These are phyloP conservation scores for Eupithecia pulchellata DNA, from an alignment of 2,888 invertebrate species.

Conservation along the genomic window DNA sequence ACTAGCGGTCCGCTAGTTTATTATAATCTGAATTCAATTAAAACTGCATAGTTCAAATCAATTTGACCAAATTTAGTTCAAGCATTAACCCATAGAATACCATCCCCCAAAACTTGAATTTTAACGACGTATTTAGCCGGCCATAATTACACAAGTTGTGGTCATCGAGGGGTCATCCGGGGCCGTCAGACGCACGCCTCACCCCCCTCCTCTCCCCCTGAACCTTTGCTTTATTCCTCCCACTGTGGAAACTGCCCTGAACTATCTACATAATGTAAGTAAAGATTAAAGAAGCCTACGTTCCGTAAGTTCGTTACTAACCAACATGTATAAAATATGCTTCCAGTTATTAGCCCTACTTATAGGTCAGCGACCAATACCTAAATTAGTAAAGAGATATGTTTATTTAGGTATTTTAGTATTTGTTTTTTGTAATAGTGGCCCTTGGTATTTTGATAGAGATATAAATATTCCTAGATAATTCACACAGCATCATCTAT, in stretches of 20 bases:
- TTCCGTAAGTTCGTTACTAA: no score
- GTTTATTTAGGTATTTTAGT: no score
- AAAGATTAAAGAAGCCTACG: no score
- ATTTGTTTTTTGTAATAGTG: no score
- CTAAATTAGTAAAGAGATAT: no score
- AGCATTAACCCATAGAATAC: neutral
- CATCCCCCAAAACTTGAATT: conserved; percentile 38
- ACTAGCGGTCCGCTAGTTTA: no score
- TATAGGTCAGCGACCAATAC: neutral
- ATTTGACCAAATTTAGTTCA: neutral
- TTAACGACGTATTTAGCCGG: conserved; percentile 27
- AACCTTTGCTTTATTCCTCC: neutral
- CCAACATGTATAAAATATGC: no score
- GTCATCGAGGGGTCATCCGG: conserved; percentile 52
- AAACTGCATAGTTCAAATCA: neutral
- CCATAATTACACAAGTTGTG: conserved; percentile 56
- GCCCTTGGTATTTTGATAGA: no score
- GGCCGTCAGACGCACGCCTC: conserved; percentile 61
- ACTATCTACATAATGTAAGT: neutral
- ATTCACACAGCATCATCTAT: no score
- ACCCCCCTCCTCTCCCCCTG: neutral
- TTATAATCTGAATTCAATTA: neutral
- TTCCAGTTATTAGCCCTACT: neutral
- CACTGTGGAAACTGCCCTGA: neutral
- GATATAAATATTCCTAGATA: no score